phyloP scores from a whole-genome alignment of 1,140 invertebrate genomes.

The Sarcophaga peregrina region DNA sequence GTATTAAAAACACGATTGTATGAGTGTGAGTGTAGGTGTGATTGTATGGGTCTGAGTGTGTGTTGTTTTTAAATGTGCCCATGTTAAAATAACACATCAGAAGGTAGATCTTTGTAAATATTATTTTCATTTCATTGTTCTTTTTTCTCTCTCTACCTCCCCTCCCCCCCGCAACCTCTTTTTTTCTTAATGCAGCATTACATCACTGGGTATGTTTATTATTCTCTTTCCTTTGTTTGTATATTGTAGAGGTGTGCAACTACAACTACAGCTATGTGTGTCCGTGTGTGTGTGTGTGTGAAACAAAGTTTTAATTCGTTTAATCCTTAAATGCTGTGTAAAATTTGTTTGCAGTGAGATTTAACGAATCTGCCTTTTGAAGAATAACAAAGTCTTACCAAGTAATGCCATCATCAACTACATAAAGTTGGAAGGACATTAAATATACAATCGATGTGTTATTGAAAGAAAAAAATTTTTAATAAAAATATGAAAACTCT shows the following conservation, averaged over 20 bases:
- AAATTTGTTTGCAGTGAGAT: constrained; percentile 7
- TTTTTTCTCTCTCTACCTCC: too few relatives aligned
- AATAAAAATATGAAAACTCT: too few relatives aligned
- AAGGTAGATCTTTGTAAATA: constrained; percentile 21
- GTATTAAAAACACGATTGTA: too few relatives aligned
- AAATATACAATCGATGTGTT: too few relatives aligned
- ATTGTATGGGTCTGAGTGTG: background rate
- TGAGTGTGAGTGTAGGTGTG: background rate
- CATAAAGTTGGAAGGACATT: too few relatives aligned
- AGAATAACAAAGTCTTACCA: too few relatives aligned
- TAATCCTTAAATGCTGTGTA: constrained; percentile 40
- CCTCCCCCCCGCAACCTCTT: background rate
- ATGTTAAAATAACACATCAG: background rate
- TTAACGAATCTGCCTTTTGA: background rate
- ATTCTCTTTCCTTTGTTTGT: background rate
- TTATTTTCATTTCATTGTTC: constrained; percentile 15
- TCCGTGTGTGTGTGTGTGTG: too few relatives aligned
- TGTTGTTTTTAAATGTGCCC: background rate
- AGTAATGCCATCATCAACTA: too few relatives aligned
- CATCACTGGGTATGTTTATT: background rate
- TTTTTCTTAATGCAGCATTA: background rate
- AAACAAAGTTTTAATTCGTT: background rate
- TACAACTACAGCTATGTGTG: too few relatives aligned
- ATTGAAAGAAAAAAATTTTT: too few relatives aligned
- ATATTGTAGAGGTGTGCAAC: too few relatives aligned